These are phyloP conservation scores for Crossocerus cetratus DNA, from an alignment of 2,888 invertebrate species.

Conservation along the genomic window DNA sequence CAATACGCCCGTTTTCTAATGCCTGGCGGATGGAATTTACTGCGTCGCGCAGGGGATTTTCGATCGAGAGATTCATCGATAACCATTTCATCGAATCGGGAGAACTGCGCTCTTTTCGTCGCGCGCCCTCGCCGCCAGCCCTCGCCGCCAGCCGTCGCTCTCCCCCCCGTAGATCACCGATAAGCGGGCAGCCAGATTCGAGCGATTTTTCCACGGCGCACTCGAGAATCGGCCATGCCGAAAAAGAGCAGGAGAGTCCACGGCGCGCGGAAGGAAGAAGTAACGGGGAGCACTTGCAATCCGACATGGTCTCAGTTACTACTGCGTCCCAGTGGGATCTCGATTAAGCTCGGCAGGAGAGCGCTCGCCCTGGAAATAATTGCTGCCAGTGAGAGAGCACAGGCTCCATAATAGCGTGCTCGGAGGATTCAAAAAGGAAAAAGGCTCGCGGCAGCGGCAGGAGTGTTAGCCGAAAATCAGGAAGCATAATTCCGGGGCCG, in stretches of 20 bases:
- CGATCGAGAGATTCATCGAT: background rate
- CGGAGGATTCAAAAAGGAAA: too few species aligned
- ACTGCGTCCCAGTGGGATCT: background rate
- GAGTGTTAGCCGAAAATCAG: too few species aligned
- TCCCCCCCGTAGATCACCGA: slow-evolving; percentile 11
- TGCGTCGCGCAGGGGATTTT: background rate
- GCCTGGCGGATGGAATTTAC: background rate
- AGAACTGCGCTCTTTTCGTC: background rate
- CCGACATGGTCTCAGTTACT: background rate
- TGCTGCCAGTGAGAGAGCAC: background rate
- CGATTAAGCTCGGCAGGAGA: background rate
- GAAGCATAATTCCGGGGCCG: too few species aligned
- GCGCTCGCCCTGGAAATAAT: background rate
- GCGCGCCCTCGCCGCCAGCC: background rate
- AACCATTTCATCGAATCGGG: background rate
- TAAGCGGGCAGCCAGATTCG: slow-evolving; percentile 2
- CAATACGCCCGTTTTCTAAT: background rate
- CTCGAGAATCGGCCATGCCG: background rate
- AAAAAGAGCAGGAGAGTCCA: slow-evolving; percentile 1
- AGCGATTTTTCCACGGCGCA: background rate
- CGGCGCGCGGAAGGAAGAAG: too few species aligned
- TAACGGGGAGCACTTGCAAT: background rate
- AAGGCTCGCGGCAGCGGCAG: too few species aligned
- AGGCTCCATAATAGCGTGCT: too few species aligned
- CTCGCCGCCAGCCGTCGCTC: slow-evolving; percentile 18